These are phyloP conservation scores for Salvelinus fontinalis DNA, from an alignment of 2,113 vertebrate species.

Conservation along the genomic window DNA sequence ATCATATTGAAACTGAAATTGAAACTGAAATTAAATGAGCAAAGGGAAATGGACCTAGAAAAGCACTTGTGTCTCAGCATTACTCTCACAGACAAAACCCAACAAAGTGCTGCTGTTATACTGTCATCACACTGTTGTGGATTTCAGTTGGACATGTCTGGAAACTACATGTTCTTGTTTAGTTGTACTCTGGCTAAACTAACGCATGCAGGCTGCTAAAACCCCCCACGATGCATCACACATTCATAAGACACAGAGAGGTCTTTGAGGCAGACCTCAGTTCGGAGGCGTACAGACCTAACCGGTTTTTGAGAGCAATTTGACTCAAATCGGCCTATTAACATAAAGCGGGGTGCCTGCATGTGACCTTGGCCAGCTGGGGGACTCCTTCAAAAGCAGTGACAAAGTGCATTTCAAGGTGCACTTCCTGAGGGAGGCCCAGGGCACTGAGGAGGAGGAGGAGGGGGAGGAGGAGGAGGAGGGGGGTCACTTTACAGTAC, in stretches of 20 bases:
- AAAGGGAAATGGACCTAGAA: too few species aligned
- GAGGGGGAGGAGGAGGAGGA: background rate
- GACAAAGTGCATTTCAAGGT: conserved; percentile 22
- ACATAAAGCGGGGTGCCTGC: conserved; percentile 41
- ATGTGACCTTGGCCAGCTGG: conserved; percentile 40
- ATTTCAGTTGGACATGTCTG: background rate
- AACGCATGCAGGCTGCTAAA: background rate
- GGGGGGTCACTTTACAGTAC: background rate
- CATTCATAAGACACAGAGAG: conserved; percentile 61
- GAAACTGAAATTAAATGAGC: too few species aligned
- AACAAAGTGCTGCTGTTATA: background rate
- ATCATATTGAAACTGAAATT: too few species aligned
- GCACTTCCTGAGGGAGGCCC: conserved; percentile 40
- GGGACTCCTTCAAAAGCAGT: conserved; percentile 12
- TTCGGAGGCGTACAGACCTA: conserved; percentile 26
- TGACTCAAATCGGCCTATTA: conserved; percentile 59
- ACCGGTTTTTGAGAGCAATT: conserved; percentile 68
- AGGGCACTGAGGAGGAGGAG: conserved; percentile 21
- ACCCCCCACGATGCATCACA: conserved; percentile 51
- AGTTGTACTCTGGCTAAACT: background rate
- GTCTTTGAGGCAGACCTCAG: conserved; percentile 51
- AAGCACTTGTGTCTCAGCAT: too few species aligned
- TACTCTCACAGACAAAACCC: too few species aligned
- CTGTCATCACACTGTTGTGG: background rate
- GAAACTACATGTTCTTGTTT: background rate